phyloP scores from a whole-genome alignment of 2,113 vertebrate species.

The Nothobranchius furzeri region DNA sequence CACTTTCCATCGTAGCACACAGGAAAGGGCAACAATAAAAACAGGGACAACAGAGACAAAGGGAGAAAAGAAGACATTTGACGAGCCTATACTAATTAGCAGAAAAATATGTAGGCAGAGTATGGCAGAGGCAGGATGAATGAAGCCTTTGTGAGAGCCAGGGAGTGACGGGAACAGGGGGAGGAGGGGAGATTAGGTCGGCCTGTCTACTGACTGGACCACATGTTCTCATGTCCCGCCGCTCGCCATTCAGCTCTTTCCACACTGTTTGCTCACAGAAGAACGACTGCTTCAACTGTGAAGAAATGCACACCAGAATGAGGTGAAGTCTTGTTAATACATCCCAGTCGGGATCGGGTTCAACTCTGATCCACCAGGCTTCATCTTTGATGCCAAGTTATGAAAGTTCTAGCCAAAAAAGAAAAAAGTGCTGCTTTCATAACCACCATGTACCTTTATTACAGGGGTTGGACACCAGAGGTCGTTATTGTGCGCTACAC shows the following conservation, averaged over 20 bases:
- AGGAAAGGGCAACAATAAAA: slow-evolving; percentile 45
- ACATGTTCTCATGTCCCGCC: slow-evolving; percentile 77
- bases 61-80: slow-evolving; percentile 65
- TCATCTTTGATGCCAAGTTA: no score
- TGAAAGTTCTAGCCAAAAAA: neutral
- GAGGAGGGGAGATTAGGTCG: slow-evolving; percentile 66
- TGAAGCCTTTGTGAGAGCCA: slow-evolving; percentile 77
- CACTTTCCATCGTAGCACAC: slow-evolving; percentile 1
- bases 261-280: slow-evolving; percentile 40
- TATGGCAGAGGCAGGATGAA: slow-evolving; percentile 77
- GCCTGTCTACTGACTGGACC: slow-evolving; percentile 75
- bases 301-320: slow-evolving; percentile 27
- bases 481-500: slow-evolving; percentile 41
- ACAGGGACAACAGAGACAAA: slow-evolving; percentile 44
- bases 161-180: slow-evolving; percentile 52
- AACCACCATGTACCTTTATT: neutral
- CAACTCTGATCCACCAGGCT: neutral
- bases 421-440: neutral
- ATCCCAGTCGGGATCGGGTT: neutral
- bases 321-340: neutral
- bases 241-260: slow-evolving; percentile 66
- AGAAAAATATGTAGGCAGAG: slow-evolving; percentile 80
- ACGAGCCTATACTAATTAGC: slow-evolving; percentile 80
- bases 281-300: slow-evolving; percentile 29
- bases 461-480: slow-evolving; percentile 57